Base-by-base conservation (phyloP, 2,888 invertebrate genomes). In the Pollenia amentaria region DNA sequence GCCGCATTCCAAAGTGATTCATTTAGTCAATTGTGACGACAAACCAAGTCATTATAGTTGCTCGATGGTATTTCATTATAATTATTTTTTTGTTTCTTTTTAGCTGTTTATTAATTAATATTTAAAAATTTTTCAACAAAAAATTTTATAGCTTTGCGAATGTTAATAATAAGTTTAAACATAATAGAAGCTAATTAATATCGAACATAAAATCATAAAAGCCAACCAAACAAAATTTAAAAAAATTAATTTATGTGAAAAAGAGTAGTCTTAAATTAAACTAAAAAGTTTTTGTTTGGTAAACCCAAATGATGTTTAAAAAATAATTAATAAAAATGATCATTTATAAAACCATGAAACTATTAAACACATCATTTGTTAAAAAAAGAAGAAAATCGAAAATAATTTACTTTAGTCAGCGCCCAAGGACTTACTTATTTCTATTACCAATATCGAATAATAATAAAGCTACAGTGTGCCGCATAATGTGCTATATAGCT, bases 151-250 rank as follows among this genome's bases (percentile, higher is more conserved):
- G 44, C 55, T 57, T 72, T 57, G 72, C 72, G 18, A 72, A 72
- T n/a, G 46, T 57, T 8, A 14, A 67, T 44, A 40, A 72, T 72
- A 73, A 73, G 46, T 73, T 73, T 21, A 46, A 60, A 73, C 57
- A 73, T 73, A 73, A 73, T 73, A 57, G 72, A 73, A 57, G 60
- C 72, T 60, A 73, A 73, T 73, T 73, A 73, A 40, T 21, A 16
- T 46, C 57, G 72, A 60, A 73, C 29, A 73, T 60, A 73, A 73
- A 73, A 72, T 14, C 55, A 72, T 67, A 48, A 48, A 38, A 38
- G 14, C 21, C 29, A 55, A 60, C 55, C 11, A 73, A 29, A 73
- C 1, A 29, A n/a, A 72, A 65, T 65, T 65, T 46, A 21, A 65
- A 65, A 46, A 65, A 46, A 65, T 44, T 46, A 29, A 44, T 18